Percentiles rank a stretch among this genome's conserved stretches.
Conservation (phyloP, 2,797 vertebrate species). For the Premnoplex brunnescens region DNA sequence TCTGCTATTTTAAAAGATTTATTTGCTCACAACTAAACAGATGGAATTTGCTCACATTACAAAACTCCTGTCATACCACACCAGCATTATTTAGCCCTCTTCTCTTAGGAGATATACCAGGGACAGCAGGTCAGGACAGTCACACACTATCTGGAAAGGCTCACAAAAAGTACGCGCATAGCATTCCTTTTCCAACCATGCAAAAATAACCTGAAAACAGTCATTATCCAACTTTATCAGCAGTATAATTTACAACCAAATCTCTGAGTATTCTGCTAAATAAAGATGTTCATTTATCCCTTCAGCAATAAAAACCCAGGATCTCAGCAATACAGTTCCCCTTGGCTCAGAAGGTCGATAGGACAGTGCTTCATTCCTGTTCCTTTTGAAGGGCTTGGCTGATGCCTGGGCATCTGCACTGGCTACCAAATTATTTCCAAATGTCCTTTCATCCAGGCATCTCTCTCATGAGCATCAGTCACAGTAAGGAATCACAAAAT, state of each 20-base stretch:
- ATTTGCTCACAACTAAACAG: slow-evolving; percentile 9
- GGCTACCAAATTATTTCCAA: not conserved
- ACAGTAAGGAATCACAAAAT: not conserved
- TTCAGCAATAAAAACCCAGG: not conserved
- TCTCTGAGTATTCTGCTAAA: not conserved
- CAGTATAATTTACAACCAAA: not conserved
- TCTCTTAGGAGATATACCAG: not conserved
- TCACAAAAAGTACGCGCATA: not conserved
- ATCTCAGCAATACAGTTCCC: not conserved
- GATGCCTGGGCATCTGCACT: not conserved
- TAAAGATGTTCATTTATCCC: not conserved
- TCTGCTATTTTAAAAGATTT: slow-evolving; percentile 8
- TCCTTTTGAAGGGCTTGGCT: not conserved
- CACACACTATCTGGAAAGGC: not conserved
- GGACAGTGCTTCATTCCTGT: not conserved
- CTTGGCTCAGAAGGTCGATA: not conserved
- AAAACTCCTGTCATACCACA: not conserved
- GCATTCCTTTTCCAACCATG: not conserved
- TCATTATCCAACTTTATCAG: not conserved
- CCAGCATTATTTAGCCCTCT: not conserved
- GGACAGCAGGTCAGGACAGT: not conserved
- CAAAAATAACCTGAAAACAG: not conserved
- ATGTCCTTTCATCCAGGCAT: not conserved
- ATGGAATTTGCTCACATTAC: not conserved
- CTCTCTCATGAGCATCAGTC: not conserved